Percentiles rank a stretch among this genome's conserved stretches.
Evolutionary conservation across 23 tunicate species (phyloP).

Genomic region (Trididemnum miniatum): DNA sequence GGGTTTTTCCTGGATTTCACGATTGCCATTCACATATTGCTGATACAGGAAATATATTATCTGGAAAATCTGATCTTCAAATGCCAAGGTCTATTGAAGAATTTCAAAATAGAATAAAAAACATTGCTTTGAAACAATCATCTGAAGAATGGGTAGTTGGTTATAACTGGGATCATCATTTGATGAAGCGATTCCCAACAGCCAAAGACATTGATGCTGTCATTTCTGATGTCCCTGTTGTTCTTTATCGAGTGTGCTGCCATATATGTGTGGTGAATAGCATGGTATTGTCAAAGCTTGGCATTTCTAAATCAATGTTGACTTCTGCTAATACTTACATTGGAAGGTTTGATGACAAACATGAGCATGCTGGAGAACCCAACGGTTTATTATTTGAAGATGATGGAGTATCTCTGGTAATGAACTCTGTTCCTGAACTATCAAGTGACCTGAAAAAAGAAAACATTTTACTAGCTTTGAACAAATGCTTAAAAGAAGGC

Average conservation of each 20-base stretch:
- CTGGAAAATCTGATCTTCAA: constrained; percentile 21
- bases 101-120: constrained; percentile 38
- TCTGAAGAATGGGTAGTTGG: constrained; percentile 53
- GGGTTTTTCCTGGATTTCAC: constrained; percentile 93
- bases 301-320: constrained; percentile 31
- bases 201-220: constrained; percentile 63
- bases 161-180: constrained; percentile 54
- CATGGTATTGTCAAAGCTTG: constrained; percentile 40
- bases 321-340: constrained; percentile 27
- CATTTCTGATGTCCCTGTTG: constrained; percentile 44
- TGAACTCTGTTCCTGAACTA: constrained; percentile 28
- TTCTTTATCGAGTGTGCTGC: constrained; percentile 38
- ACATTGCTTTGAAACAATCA: neutral
- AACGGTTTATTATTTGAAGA: constrained; percentile 78
- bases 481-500: constrained; percentile 71
- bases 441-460: constrained; percentile 44
- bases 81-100: constrained; percentile 49
- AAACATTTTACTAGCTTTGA: constrained; percentile 38
- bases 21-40: constrained; percentile 75
- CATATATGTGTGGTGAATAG: constrained; percentile 73
- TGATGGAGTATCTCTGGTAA: constrained; percentile 14
- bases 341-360: constrained; percentile 57
- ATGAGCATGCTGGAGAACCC: constrained; percentile 49
- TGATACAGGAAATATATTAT: constrained; percentile 23
- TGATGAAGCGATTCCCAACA: constrained; percentile 68